phyloP scores from a whole-genome alignment of 1,140 invertebrate genomes.

The Lordiphosa mommai region DNA sequence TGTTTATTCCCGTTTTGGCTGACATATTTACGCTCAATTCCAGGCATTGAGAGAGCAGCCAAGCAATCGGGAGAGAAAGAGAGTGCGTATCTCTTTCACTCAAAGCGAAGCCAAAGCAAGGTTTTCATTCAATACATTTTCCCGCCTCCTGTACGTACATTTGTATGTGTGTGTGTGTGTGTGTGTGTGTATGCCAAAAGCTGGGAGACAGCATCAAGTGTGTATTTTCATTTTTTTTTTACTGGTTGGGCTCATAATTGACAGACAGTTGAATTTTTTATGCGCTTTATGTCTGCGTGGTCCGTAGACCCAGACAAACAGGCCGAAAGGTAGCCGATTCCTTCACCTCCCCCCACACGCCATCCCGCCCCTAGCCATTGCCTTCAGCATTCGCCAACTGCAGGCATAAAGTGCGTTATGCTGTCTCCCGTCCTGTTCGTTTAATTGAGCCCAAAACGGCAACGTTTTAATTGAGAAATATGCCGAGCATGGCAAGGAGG shows the following conservation, averaged over 20 bases:
- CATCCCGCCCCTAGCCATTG: slow-evolving; percentile 1
- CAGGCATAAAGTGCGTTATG: slow-evolving; percentile 52
- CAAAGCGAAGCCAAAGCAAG: slow-evolving; percentile 54
- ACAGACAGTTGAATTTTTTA: slow-evolving; percentile 68
- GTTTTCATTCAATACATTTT: slow-evolving; percentile 68
- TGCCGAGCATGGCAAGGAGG: slow-evolving; percentile 1
- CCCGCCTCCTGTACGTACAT: slow-evolving; percentile 6
- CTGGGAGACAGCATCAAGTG: slow-evolving; percentile 50
- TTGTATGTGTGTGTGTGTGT: not conserved
- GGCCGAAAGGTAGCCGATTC: not conserved
- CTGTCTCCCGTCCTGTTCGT: slow-evolving; percentile 19
- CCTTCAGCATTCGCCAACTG: slow-evolving; percentile 10
- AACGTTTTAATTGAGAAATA: slow-evolving; percentile 59
- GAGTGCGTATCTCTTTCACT: slow-evolving; percentile 54
- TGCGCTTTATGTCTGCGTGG: slow-evolving; percentile 44
- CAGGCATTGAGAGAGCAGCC: slow-evolving; percentile 34
- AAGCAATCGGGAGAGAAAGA: slow-evolving; percentile 5
- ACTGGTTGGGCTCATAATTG: slow-evolving; percentile 55
- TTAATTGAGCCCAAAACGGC: slow-evolving; percentile 51
- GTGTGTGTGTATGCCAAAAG: not conserved
- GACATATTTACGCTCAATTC: slow-evolving; percentile 62
- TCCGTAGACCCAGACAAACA: not conserved
- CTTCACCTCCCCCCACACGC: not conserved
- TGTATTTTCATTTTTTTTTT: slow-evolving; percentile 35
- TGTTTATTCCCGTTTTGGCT: slow-evolving; percentile 68